Conservation (phyloP, 2,113 vertebrate species). For the Nycticryphes semicollaris region DNA sequence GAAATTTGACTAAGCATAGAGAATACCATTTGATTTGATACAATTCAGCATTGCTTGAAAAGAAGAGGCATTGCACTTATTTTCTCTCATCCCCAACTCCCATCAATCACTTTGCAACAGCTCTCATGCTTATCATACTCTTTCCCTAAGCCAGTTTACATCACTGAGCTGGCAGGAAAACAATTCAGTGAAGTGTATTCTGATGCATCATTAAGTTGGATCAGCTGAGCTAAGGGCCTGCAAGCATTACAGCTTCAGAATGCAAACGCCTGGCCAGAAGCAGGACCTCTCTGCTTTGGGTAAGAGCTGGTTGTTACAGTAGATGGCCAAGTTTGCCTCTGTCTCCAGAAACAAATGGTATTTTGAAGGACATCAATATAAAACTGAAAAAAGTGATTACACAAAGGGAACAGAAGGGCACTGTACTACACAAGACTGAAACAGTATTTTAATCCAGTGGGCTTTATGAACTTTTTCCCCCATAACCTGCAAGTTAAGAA, state of each 20-base stretch:
- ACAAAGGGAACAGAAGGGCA: neutral
- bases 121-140: neutral
- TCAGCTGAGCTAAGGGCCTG: neutral
- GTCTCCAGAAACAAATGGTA: neutral
- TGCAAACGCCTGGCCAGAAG: neutral
- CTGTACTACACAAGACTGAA: neutral
- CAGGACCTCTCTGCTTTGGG: neutral
- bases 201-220: neutral
- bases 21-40: neutral
- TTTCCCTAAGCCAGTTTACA: neutral
- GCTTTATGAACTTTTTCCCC: neutral
- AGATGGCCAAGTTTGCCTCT: neutral
- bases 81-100: neutral
- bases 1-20: neutral
- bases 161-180: constrained; percentile 1
- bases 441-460: neutral
- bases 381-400: neutral
- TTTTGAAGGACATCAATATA: neutral
- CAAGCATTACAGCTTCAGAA: neutral
- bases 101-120: neutral
- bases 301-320: neutral
- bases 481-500: neutral
- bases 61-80: neutral
- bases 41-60: neutral
- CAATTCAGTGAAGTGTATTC: neutral